Percentiles rank a stretch among this genome's conserved stretches.
These are phyloP conservation scores for Sinocyclocheilus grahami DNA, from an alignment of 2,113 vertebrate species.

Conservation along the genomic window DNA sequence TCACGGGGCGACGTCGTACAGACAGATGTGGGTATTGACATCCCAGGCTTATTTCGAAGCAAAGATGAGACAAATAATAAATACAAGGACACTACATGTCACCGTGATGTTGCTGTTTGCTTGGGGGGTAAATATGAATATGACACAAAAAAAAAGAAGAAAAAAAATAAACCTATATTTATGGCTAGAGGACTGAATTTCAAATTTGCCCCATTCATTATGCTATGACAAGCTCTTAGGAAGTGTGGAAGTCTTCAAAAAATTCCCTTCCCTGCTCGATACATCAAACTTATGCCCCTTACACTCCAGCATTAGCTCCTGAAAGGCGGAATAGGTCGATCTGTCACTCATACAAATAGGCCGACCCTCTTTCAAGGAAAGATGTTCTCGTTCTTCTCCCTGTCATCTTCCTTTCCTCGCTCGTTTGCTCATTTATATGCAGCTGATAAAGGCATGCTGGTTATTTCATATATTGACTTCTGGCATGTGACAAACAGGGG, in stretches of 20 bases:
- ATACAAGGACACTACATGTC: constrained; percentile 14
- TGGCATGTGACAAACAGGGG: constrained; percentile 52
- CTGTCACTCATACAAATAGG: constrained; percentile 42
- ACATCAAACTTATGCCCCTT: constrained; percentile 31
- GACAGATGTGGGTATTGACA: constrained; percentile 40
- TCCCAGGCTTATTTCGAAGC: not conserved
- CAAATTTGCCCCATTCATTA: constrained; percentile 4
- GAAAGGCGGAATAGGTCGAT: constrained; percentile 36
- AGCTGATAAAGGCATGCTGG: constrained; percentile 52
- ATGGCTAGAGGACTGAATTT: constrained; percentile 12
- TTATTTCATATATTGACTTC: constrained; percentile 57
- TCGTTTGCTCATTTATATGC: constrained; percentile 37
- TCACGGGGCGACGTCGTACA: not conserved
- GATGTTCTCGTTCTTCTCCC: not conserved
- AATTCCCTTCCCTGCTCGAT: not conserved
- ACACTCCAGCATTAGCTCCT: constrained; percentile 22
- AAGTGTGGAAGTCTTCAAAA: constrained; percentile 6
- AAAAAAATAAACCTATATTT: not conserved
- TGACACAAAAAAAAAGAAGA: not conserved
- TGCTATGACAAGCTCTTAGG: not conserved
- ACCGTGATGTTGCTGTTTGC: not conserved
- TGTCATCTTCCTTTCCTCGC: not conserved
- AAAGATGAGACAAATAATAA: constrained; percentile 25
- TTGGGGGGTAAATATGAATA: constrained; percentile 14
- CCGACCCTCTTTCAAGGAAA: constrained; percentile 13